Evolutionary conservation across 1,140 invertebrate genomes (phyloP), one percentile per base, ranked within the genome.

Genomic region (Apocrypta bakeri): DNA sequence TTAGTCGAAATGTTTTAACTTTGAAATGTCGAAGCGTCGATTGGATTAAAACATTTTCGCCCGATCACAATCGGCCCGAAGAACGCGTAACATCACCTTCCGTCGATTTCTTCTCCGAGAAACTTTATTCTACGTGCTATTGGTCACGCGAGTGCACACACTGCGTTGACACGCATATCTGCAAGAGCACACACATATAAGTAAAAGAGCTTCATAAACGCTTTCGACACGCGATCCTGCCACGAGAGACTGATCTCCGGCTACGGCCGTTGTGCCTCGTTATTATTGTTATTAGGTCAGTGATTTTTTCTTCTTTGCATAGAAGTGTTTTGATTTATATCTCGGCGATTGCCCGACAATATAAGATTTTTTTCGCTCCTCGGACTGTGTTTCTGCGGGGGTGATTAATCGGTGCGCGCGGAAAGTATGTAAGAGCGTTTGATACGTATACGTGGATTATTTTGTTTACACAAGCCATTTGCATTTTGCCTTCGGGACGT

Each of bases 201-300:
- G 42, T 63, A 75, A 75, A 63, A 37, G 40, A 21, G 48, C 14
- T 17, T 7, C 21, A 7, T 77, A 77, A 77, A 77, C 61, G 61
- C 17, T 40, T 12, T 21, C 56, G 61, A 77, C 75, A 77, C 75
- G 75, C 75, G 75, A 77, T 64, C 11, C 63, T 25, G 21, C 7
- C 61, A 24, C 61, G 21, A 21, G 61, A 24, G 37, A 37, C 3
- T 6, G 37, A n/a, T n/a, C n/a, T n/a, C n/a, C n/a, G 3, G 42
- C 0, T 11, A 48, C 12, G 12, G 61, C 61, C 2, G n/a, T 29
- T 24, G 56, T 29, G 1, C 24, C 61, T 3, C 37, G 61, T 8
- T 40, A 40, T 64, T 77, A 77, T 63, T n/a, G n/a, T 14, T 61
- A 24, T 31, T n/a, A 42, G n/a, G n/a, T n/a, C 40, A 66, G 27